Percentiles rank a stretch among this genome's conserved stretches.
phyloP scores from a whole-genome alignment of 2,113 vertebrate species.

The Plecotus auritus region DNA sequence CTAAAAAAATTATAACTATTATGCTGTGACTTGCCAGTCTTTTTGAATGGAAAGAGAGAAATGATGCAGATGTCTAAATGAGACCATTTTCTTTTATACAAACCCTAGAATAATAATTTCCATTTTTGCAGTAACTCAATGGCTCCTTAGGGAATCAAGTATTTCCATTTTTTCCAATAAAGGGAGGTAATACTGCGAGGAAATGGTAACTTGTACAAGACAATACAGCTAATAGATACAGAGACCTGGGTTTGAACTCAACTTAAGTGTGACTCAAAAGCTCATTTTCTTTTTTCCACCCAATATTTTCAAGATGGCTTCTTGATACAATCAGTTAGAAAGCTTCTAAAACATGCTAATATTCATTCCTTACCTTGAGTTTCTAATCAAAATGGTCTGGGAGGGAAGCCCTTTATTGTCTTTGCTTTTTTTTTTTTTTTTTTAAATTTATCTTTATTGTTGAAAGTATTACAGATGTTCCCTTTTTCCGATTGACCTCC shows the following conservation, averaged over 20 bases:
- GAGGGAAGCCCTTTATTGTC: not conserved
- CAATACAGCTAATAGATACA: not conserved
- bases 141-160: not conserved
- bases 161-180: not conserved
- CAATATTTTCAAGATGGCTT: not conserved
- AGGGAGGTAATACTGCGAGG: not conserved
- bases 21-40: not conserved
- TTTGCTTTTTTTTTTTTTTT: not conserved
- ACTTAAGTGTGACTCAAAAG: not conserved
- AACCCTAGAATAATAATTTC: not conserved
- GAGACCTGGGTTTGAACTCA: not conserved
- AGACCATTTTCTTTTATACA: not conserved
- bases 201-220: not conserved
- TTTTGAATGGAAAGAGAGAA: constrained; percentile 1
- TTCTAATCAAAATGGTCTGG: not conserved
- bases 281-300: not conserved
- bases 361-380: not conserved
- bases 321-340: not conserved
- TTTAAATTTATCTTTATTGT: no score
- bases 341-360: not conserved
- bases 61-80: not conserved
- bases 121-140: not conserved
- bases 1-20: not conserved
- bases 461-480: no score
- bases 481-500: no score